Evolutionary conservation across 2,888 invertebrate genomes (phyloP).

Genomic region (Cheilosia urbana): DNA sequence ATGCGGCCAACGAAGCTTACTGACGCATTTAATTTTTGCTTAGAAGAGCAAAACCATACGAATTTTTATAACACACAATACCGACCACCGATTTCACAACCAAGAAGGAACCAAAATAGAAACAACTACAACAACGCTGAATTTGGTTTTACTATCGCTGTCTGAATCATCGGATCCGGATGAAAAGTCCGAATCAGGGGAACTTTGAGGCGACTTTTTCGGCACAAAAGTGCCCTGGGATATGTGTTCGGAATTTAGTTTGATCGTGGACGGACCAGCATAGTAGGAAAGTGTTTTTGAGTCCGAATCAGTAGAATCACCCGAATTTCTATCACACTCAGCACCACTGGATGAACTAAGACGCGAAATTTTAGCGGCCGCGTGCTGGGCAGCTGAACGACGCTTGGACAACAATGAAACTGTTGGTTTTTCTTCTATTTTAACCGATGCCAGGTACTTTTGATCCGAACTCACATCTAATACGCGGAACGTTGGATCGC

Average conservation of each 20-base stretch:
- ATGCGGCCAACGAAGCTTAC: too few relatives aligned
- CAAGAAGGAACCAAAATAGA: neutral
- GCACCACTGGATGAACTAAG: slow-evolving; percentile 87
- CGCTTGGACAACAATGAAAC: slow-evolving; percentile 78
- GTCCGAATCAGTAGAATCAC: slow-evolving; percentile 77
- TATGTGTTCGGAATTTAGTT: slow-evolving; percentile 83
- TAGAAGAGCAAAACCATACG: slow-evolving; percentile 61
- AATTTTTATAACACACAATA: slow-evolving; percentile 4
- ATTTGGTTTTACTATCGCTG: slow-evolving; percentile 88
- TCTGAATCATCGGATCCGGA: slow-evolving; percentile 85
- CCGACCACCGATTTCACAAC: neutral
- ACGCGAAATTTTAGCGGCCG: slow-evolving; percentile 82
- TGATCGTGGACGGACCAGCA: slow-evolving; percentile 77
- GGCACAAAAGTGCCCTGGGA: slow-evolving; percentile 86
- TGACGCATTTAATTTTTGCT: slow-evolving; percentile 65
- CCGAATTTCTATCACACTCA: slow-evolving; percentile 84
- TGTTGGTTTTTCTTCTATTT: slow-evolving; percentile 72
- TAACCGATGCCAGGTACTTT: slow-evolving; percentile 77
- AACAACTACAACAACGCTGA: neutral
- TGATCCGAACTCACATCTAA: slow-evolving; percentile 87
- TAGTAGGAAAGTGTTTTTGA: too few relatives aligned
- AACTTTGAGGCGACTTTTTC: too few relatives aligned
- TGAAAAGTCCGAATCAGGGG: too few relatives aligned
- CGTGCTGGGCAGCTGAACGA: slow-evolving; percentile 60
- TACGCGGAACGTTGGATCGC: slow-evolving; percentile 91